Evolutionary conservation across 2,797 vertebrate species (phyloP), one percentile per base, ranked within the genome.

Genomic region (Xyrichtys novacula): DNA sequence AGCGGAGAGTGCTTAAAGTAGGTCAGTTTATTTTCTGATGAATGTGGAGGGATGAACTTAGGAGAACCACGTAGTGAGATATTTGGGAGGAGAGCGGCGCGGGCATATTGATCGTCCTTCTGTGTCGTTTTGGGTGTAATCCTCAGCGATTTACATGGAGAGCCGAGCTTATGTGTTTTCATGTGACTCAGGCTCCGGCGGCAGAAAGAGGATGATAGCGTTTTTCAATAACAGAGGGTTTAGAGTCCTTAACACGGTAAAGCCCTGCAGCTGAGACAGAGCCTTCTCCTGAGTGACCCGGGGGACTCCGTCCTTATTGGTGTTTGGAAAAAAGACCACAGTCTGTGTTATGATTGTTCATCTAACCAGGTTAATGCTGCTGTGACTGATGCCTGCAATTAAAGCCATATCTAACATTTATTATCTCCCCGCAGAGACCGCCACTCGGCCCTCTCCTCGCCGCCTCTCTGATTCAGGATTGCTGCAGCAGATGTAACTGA

Each of bases 321-420:
- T 65, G 54, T 43, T 32, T 31, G 47, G 14, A 70, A 63, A 76
- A 19, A 71, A 66, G 23, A 52, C 43, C 48, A 56, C 42, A 65
- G 70, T 74, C 57, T 54, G 26, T 68, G 71, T 78, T 63, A 68
- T 77, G 71, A 64, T 54, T 58, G n/a, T 43, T 66, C 55, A 31
- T 72, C 49, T 74, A 81, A 87, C 65, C 72, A 61, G 66, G 80
- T 83, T 90, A 84, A 82, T 69, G 31, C 69, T 11, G 31, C 56
- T 46, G 29, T 81, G 84, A 89, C 60, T 72, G 86, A 91, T 89
- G 76, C 38, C 47, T 39, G 74, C 69, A 84, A 91, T 90, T 84
- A 88, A 62, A 87, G 66, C 26, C 54, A 69, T 66, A 81, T 68
- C 47, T 60, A 78, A 64, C 53, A 73, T 86, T 81, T 76, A 71